Percentiles rank a stretch among this genome's conserved stretches.
Conservation (phyloP, 2,888 invertebrate genomes). For the Buathra laborator region DNA sequence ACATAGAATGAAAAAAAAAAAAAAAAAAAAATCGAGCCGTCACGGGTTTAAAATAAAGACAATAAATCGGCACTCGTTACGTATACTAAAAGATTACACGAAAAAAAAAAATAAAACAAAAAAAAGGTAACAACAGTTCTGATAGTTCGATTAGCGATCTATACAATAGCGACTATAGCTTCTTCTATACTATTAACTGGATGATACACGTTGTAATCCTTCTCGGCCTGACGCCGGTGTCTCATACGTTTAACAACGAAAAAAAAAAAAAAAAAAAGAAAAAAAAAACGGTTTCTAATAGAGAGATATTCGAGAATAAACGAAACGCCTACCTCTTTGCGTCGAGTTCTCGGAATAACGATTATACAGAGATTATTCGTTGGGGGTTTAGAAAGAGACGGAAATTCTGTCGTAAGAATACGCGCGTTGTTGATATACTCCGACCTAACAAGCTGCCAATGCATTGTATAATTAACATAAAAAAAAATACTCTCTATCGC, state of each 20-base stretch:
- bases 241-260: slow-evolving; percentile 55
- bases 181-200: slow-evolving; percentile 26
- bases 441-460: slow-evolving; percentile 56
- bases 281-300: slow-evolving; percentile 10
- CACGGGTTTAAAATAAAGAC: slow-evolving; percentile 63
- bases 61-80: slow-evolving; percentile 63
- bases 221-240: slow-evolving; percentile 27
- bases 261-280: background rate
- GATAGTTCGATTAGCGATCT: slow-evolving; percentile 41
- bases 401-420: slow-evolving; percentile 22
- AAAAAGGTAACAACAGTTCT: background rate
- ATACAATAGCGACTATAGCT: slow-evolving; percentile 38
- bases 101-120: slow-evolving; percentile 1
- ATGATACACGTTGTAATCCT: slow-evolving; percentile 36
- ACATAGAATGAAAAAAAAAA: slow-evolving; percentile 61
- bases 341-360: slow-evolving; percentile 2
- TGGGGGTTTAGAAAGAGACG: slow-evolving; percentile 8
- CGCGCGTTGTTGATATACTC: slow-evolving; percentile 28
- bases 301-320: slow-evolving; percentile 12
- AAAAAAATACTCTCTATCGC: slow-evolving; percentile 24
- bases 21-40: slow-evolving; percentile 59
- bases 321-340: background rate
- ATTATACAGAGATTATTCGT: slow-evolving; percentile 17
- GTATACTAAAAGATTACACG: slow-evolving; percentile 41
- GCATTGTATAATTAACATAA: slow-evolving; percentile 38